Base-by-base conservation (phyloP, 2,113 vertebrate species). In the Talpa occidentalis region DNA sequence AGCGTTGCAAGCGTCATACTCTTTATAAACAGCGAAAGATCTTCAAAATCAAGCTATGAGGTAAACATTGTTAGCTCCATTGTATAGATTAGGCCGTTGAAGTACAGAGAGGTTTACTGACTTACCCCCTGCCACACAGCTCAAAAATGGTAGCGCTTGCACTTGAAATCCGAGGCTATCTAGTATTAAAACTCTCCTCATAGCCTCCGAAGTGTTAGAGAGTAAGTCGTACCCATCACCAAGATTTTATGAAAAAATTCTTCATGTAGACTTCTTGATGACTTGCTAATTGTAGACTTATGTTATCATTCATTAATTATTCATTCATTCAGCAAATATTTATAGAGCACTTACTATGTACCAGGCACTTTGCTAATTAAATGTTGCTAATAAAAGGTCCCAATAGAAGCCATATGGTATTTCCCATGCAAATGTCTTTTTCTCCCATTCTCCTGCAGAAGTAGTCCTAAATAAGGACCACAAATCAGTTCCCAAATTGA, bases 351-450 rank as follows among this genome's bases (percentile, higher is more conserved):
- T 95, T 88, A 93, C 11, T 87, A 73, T 93, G n/a, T 95, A 90
- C 70, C 32, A 88, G n/a, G 64, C n/a, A 90, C 67, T 94, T 22
- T 95, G 82, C 93, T 96, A 91, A 96, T 89, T 93, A 91, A 92
- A 81, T 73, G 72, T 94, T 96, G 72, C 84, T 93, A 95, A 93
- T 95, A 92, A 94, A 96, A 93, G 19, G 35, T 93, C 70, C 67
- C 37, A 90, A 30, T 90, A 94, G 78, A 93, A 88, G 81, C 83
- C 91, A 94, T 95, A 89, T 96, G 93, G 60, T 86, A 95, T 94
- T 94, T 49, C 42, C 56, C 76, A 88, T 90, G 56, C 82, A 93
- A 86, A 94, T 87, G 82, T n/a, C 62, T 69, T 95, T 84, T 83
- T 83, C 32, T 52, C n/a, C 69, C n/a, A 82, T 77, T 60, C 15